Evolutionary conservation across 2,888 invertebrate species (phyloP), one percentile per base, ranked within the genome.

Genomic region (Eurytoma adleriae): DNA sequence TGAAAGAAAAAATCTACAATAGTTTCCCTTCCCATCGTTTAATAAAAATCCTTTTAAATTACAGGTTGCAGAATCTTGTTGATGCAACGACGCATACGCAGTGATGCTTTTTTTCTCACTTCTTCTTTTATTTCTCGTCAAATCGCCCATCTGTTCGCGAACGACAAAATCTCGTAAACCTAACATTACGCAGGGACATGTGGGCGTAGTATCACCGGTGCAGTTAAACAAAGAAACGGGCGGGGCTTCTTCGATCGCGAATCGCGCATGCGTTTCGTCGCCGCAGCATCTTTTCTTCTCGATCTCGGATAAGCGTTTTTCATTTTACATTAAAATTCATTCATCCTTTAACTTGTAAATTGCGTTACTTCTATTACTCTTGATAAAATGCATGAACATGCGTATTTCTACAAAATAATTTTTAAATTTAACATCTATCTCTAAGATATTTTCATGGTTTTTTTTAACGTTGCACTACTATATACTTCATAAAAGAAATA

Each of bases 171-270:
- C 24, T 48, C n/a, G 57, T 27, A 20, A 20, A 40, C 7, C 18
- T 52, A 27, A 27, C 75, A 64, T 83, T 82, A 78, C 77, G n/a
- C n/a, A 64, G 68, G 69, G 83, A 87, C 85, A 86, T 87, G 86
- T 85, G 88, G 89, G 89, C 88, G 89, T 89, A 85, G 81, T 84
- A 81, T 61, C 24, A 50, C 18, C n/a, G 14, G 40, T 61, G 20
- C 52, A 27, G 86, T 88, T 87, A 88, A 88, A 89, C 89, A 89
- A 89, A 89, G 88, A 85, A 85, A 79, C 86, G 88, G 89, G 89
- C 89, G 89, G 89, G 85, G 89, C 88, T 87, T 81, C 66, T 88
- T 89, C 87, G 86, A 87, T 87, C 84, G 84, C 78, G 75, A 81
- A 64, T 71, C 64, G 82, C 87, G 87, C 87, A 84, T 80, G 84